Evolutionary conservation across 2,888 invertebrate species (phyloP).

Genomic region (Caenorhabditis sp.): DNA sequence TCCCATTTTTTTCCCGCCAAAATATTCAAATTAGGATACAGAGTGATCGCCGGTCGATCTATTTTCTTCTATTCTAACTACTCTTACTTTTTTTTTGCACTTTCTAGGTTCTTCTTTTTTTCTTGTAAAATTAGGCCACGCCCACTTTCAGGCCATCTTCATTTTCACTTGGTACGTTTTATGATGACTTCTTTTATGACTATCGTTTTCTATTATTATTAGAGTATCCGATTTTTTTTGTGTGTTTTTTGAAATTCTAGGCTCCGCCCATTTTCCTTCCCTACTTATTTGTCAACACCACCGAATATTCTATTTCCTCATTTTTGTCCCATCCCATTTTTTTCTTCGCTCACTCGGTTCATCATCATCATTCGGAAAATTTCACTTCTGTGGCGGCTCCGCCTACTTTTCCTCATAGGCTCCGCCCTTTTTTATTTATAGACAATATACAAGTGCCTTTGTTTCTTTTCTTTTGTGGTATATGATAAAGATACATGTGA

Average conservation of each 20-base stretch:
- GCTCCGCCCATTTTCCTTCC: neutral
- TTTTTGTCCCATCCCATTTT: neutral
- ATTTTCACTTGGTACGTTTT: neutral
- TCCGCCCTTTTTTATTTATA: too few species aligned
- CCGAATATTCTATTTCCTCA: neutral
- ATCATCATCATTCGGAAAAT: conserved; percentile 2
- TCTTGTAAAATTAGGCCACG: conserved; percentile 16
- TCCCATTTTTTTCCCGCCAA: too few species aligned
- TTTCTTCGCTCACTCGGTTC: conserved; percentile 29
- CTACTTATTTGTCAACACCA: neutral
- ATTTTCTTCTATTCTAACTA: neutral
- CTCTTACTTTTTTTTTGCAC: neutral
- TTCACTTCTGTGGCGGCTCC: conserved; percentile 23
- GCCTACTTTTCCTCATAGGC: neutral
- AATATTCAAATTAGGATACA: conserved; percentile 12
- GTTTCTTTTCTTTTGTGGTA: conserved; percentile 28
- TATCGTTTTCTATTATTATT: neutral
- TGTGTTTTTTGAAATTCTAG: neutral
- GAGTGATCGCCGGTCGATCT: conserved; percentile 38
- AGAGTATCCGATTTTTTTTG: conserved; percentile 11
- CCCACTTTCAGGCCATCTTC: too few species aligned
- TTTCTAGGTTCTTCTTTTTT: conserved; percentile 2
- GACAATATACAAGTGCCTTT: neutral
- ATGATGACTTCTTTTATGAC: neutral
- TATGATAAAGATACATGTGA: conserved; percentile 32